Conservation (phyloP, 2,797 vertebrate species). For the Paedocypris micromegethes region DNA sequence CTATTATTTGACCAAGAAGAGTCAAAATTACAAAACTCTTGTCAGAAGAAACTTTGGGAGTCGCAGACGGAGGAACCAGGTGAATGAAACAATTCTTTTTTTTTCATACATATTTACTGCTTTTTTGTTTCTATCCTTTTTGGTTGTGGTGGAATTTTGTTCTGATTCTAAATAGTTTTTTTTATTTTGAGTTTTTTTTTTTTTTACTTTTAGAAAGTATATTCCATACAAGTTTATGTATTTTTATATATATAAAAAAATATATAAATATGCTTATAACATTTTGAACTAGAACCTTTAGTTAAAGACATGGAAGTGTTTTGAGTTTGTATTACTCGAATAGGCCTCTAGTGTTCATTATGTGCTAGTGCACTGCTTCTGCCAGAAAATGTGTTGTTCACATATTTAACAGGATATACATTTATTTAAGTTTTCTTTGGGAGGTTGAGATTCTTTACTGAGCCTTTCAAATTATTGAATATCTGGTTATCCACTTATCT, state of each 20-base stretch:
- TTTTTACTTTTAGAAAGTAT: neutral
- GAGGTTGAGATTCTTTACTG: no score
- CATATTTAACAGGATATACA: neutral
- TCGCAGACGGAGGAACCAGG: conserved; percentile 93
- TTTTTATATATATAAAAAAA: no score
- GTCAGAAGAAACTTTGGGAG: conserved; percentile 92
- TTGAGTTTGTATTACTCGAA: conserved; percentile 5
- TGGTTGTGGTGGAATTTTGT: neutral
- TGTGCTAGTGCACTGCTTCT: neutral
- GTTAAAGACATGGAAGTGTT: no score
- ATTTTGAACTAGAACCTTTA: no score
- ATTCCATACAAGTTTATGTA: no score
- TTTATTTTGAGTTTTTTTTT: neutral
- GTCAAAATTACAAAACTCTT: conserved; percentile 95
- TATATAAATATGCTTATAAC: no score
- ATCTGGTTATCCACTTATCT: neutral
- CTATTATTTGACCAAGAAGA: conserved; percentile 99
- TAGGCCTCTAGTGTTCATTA: conserved; percentile 40
- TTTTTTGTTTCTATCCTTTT: neutral
- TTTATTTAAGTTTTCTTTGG: neutral
- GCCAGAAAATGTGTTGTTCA: neutral
- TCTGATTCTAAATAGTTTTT: neutral
- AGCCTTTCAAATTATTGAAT: no score
- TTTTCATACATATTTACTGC: neutral
- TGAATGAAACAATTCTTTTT: conserved; percentile 43